Percentiles rank a stretch among this genome's conserved stretches.
Conservation (phyloP, 1,140 invertebrate species). For the Aphaenogaster floridana region DNA sequence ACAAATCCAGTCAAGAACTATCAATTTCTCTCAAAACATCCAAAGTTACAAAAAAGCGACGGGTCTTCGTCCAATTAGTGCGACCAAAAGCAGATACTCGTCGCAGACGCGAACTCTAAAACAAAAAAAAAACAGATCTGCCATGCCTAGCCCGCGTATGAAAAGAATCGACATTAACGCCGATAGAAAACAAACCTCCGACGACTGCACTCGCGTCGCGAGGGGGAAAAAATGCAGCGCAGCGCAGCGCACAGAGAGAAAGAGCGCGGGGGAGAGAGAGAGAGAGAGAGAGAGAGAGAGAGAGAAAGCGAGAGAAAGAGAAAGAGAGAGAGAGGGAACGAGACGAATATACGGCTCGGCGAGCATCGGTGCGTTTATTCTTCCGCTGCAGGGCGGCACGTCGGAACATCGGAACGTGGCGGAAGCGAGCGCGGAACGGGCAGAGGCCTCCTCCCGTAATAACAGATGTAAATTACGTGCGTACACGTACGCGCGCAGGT, state of each 20-base stretch:
- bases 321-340: not conserved
- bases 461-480: conserved; percentile 87
- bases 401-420: conserved; percentile 75
- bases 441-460: conserved; percentile 82
- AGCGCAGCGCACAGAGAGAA: conserved; percentile 33
- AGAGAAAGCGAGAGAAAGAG: conserved; percentile 18
- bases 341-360: conserved; percentile 53
- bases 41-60: conserved; percentile 11
- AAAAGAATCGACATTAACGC: conserved; percentile 47
- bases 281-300: not conserved
- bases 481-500: conserved; percentile 78
- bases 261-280: not conserved
- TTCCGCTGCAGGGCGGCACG: conserved; percentile 68
- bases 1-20: conserved; percentile 3
- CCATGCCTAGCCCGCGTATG: not conserved
- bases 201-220: conserved; percentile 29
- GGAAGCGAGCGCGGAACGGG: conserved; percentile 72
- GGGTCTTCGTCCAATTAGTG: conserved; percentile 21
- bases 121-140: conserved; percentile 42
- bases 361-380: conserved; percentile 68
- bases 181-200: conserved; percentile 52
- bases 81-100: conserved; percentile 16
- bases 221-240: conserved; percentile 58
- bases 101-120: conserved; percentile 11
- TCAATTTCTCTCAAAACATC: conserved; percentile 19